Percentiles rank a stretch among this genome's conserved stretches.
Conservation (phyloP, 2,888 invertebrate species). For the Synergus umbraculus region DNA sequence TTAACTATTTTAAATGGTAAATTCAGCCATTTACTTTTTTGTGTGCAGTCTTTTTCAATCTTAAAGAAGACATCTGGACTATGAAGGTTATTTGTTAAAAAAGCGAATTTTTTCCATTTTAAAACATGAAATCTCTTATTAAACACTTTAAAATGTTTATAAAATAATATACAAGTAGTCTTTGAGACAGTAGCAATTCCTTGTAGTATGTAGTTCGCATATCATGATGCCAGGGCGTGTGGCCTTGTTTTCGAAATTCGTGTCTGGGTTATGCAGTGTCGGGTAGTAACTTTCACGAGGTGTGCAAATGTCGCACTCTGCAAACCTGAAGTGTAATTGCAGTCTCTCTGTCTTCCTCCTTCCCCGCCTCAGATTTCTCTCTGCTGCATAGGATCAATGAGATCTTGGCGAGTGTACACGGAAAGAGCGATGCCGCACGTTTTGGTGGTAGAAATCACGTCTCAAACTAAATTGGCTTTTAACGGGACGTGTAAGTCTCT, state of each 20-base stretch:
- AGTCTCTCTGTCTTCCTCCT: constrained; percentile 27
- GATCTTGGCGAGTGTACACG: constrained; percentile 32
- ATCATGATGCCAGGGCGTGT: neutral
- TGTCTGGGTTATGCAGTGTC: constrained; percentile 32
- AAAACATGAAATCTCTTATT: no score
- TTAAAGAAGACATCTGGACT: no score
- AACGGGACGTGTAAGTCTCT: constrained; percentile 31
- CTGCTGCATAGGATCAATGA: constrained; percentile 24
- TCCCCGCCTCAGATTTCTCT: constrained; percentile 16
- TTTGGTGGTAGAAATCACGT: constrained; percentile 36
- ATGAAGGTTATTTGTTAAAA: no score
- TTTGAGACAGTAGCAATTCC: no score
- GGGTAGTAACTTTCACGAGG: constrained; percentile 28
- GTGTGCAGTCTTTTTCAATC: no score
- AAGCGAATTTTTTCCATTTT: no score
- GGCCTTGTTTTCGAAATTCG: constrained; percentile 25
- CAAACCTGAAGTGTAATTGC: constrained; percentile 26
- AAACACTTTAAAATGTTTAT: no score
- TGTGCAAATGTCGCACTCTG: constrained; percentile 28
- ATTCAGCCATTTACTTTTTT: no score
- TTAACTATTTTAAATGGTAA: no score
- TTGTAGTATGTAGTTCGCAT: neutral
- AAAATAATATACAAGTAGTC: no score
- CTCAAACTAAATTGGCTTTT: constrained; percentile 39
- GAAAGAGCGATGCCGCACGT: constrained; percentile 34